Percentiles rank a stretch among this genome's conserved stretches.
phyloP scores from a whole-genome alignment of 2,113 vertebrate genomes.

The Pipra filicauda region DNA sequence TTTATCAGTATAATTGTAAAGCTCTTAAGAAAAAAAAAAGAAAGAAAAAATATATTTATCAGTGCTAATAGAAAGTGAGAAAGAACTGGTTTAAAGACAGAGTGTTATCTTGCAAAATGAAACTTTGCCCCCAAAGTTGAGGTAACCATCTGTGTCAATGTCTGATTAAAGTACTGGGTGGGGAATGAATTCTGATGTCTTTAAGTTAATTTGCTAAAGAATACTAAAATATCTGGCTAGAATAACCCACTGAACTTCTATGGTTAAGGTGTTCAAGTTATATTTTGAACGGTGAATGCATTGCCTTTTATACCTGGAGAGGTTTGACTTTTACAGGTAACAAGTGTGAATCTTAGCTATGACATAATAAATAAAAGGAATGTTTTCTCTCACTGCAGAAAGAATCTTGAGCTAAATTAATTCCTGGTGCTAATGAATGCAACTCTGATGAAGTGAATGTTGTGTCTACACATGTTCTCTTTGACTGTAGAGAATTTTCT shows the following conservation, averaged over 20 bases:
- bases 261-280: neutral
- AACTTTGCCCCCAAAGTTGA: slow-evolving; percentile 36
- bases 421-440: slow-evolving; percentile 3
- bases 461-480: neutral
- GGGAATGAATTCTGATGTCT: slow-evolving; percentile 29
- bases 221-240: neutral
- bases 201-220: neutral
- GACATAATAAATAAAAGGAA: neutral
- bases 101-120: slow-evolving; percentile 34
- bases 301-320: neutral
- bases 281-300: neutral
- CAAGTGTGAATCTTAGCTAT: neutral
- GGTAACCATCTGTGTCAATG: slow-evolving; percentile 56
- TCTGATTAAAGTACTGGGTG: slow-evolving; percentile 11
- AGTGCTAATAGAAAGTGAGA: neutral
- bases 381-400: neutral
- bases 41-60: neutral
- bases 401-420: neutral
- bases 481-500: neutral
- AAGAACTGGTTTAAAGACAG: slow-evolving; percentile 20
- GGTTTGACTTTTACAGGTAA: neutral
- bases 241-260: neutral
- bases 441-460: neutral
- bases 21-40: neutral
- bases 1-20: neutral